These are phyloP conservation scores for Cataglyphis livida DNA, from an alignment of 2,888 invertebrate genomes.

Conservation along the genomic window DNA sequence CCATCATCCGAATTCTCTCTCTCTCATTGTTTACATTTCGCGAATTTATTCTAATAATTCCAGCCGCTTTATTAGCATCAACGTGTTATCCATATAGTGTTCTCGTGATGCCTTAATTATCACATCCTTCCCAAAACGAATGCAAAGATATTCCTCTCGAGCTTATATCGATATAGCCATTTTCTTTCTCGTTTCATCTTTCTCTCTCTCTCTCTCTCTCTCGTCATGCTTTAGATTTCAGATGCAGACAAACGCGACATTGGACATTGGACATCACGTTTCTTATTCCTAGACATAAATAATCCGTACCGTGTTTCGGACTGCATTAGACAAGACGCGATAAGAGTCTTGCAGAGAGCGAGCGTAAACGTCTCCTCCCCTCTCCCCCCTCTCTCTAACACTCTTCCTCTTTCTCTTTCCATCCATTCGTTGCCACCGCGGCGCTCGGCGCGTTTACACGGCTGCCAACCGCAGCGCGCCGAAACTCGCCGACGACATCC, in stretches of 20 bases:
- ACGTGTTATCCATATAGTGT: not conserved
- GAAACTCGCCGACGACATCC: slow-evolving; percentile 60
- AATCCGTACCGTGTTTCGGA: not conserved
- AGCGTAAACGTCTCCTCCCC: slow-evolving; percentile 12
- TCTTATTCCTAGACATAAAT: not conserved
- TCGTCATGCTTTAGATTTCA: slow-evolving; percentile 16
- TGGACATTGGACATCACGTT: not conserved
- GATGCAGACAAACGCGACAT: not conserved
- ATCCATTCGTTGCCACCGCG: slow-evolving; percentile 34
- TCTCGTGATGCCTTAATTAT: not conserved
- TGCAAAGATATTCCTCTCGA: not conserved
- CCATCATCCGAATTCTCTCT: not conserved
- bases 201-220: slow-evolving; percentile 46
- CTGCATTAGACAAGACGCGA: not conserved
- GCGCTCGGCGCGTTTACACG: slow-evolving; percentile 67
- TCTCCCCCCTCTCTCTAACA: slow-evolving; percentile 45
- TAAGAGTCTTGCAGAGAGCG: slow-evolving; percentile 3
- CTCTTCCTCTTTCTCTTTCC: slow-evolving; percentile 36
- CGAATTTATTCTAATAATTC: not conserved
- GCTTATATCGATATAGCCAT: not conserved
- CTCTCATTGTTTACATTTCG: not conserved
- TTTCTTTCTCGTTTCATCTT: slow-evolving; percentile 51
- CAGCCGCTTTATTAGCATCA: not conserved
- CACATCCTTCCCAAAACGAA: not conserved
- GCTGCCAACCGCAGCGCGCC: slow-evolving; percentile 62